Evolutionary conservation across 2,888 invertebrate species (phyloP).

Genomic region (Hemistola chrysoprasaria): DNA sequence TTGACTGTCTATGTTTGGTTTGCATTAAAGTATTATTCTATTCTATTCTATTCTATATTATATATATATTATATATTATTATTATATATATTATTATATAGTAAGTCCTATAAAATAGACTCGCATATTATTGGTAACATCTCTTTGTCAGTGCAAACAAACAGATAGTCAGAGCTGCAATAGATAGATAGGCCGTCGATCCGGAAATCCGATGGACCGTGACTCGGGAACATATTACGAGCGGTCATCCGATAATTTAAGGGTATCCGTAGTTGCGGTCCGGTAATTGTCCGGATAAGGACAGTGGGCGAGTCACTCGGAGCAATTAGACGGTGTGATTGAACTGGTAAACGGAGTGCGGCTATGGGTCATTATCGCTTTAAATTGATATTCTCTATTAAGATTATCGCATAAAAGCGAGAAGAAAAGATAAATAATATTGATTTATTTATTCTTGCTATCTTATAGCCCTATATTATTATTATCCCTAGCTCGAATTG

Average conservation of each 20-base stretch:
- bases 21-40: too few relatives aligned
- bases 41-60: too few relatives aligned
- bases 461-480: too few relatives aligned
- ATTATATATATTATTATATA: too few relatives aligned
- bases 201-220: conserved; percentile 40
- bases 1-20: too few relatives aligned
- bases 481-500: too few relatives aligned
- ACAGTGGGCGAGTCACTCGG: conserved; percentile 40
- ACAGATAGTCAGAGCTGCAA: conserved; percentile 11
- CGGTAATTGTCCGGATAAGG: conserved; percentile 37
- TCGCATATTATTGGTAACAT: too few relatives aligned
- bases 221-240: conserved; percentile 51
- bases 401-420: background rate
- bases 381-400: conserved; percentile 11
- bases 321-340: conserved; percentile 40
- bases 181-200: conserved; percentile 30
- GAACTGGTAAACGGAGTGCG: conserved; percentile 30
- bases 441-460: too few relatives aligned
- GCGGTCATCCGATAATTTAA: conserved; percentile 62
- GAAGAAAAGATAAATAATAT: too few relatives aligned
- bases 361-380: conserved; percentile 23
- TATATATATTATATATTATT: too few relatives aligned
- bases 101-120: too few relatives aligned
- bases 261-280: conserved; percentile 34
- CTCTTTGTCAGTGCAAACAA: conserved; percentile 9